Evolutionary conservation across 1,140 invertebrate species (phyloP), one percentile per base, ranked within the genome.

Genomic region (Lepidurus packardi): DNA sequence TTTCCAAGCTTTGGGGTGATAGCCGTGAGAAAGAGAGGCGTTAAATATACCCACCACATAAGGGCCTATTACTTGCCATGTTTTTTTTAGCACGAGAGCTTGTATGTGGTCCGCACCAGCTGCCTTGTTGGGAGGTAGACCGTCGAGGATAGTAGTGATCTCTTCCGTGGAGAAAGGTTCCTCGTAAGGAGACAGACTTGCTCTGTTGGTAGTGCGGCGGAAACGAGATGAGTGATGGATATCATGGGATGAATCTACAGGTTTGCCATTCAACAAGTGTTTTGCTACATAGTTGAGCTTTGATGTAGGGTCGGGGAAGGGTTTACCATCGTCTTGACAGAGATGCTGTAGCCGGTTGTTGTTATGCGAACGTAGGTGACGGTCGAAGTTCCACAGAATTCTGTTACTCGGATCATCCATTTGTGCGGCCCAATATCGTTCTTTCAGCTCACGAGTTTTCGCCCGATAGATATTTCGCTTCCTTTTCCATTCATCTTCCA

Each of bases 51-150:
- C 21, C 24, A 16, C 11, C 24, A 75, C 24, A 16, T 34, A 24
- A 34, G 74, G 74, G 1, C 24, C 74, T 3, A 75, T 4, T 75
- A 34, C 74, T 16, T 11, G 42, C 13, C 11, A 24, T 11, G 25
- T 4, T 42, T 76, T 76, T 34, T 34, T 25, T 3, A 76, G 7
- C 7, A 76, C 21, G 75, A 76, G 42, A n/a, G 42, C 44, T 76
- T 76, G 75, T 41, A 76, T 24, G 42, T 43, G 10, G 75, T 76
- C 75, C 2, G 10, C 21, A 9, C 75, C 75, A n/a, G 75, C 41
- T 24, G 75, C 75, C 41, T 76, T 76, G 10, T 43, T 21, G 10
- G 5, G 75, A 7, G 10, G 45, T 16, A 47, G 45, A 5, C 1
- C 16, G 45, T 5, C 16, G 1, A 47, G 45, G 16, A 47, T 47